Base-by-base conservation (phyloP, 2,113 vertebrate species). In the Tympanuchus pallidicinctus region DNA sequence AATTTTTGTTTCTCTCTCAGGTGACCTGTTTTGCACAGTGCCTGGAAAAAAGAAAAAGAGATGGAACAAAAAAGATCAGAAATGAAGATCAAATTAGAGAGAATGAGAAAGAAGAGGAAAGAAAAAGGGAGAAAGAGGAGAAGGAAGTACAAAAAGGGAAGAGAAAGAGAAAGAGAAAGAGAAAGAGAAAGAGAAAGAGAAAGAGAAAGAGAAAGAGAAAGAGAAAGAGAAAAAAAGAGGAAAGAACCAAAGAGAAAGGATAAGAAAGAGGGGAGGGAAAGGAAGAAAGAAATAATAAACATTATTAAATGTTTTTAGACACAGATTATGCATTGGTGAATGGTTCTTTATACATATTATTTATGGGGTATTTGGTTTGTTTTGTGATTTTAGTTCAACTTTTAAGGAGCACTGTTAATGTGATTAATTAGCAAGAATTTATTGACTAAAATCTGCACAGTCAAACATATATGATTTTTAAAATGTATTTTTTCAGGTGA, bases 401-500 rank as follows among this genome's bases (percentile, higher is more conserved):
- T 97, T 97, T 97, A 98, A 98, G 97, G 95, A 97, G 92, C 84
- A 89, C 92, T 6, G 24, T 98, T 98, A 98, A 98, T 98, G 96
- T 97, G 98, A 97, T 98, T 98, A 98, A 98, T 98, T 98, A 98
- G 96, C 97, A 96, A 97, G 97, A 97, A 97, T 98, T 98, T 97
- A 98, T 97, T 97, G 97, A 97, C 97, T 97, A 96, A 96, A 97
- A 97, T 97, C 97, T 97, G 92, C 84, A 96, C 95, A 96, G 96
- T 93, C 94, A 95, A 97, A 97, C 95, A 96, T 96, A 97, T 97
- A 97, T 97, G 96, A 97, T 97, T 98, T 97, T 98, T 97, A 94
- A 92, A 97, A 97, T 96, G 60, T 98, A 98, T 98, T 98, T 98
- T 98, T 98, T 98, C 98, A 98, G 98, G 97, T 98, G 98, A 97